Percentiles rank a stretch among this genome's conserved stretches.
phyloP scores from a whole-genome alignment of 2,888 invertebrate species.

The Lucinisca nassula region DNA sequence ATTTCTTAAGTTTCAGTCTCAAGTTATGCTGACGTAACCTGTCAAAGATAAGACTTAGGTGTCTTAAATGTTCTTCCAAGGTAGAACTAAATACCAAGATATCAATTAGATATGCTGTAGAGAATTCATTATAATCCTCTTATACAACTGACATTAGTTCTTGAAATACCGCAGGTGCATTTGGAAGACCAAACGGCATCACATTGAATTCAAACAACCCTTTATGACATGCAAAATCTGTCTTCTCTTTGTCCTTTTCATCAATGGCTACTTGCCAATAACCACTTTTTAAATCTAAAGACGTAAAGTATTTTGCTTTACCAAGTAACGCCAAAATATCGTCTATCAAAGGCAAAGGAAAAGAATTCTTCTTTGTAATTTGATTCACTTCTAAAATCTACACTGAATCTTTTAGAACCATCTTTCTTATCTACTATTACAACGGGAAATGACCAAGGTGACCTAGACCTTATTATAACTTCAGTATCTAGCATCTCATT shows the following conservation, averaged over 20 bases:
- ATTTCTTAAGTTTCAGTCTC: slow-evolving; percentile 52
- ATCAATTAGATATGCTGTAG: too few relatives aligned
- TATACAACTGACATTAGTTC: too few relatives aligned
- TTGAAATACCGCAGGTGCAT: too few relatives aligned
- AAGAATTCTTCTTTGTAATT: slow-evolving; percentile 2
- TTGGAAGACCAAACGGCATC: too few relatives aligned
- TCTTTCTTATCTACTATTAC: not conserved
- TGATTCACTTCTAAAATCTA: not conserved
- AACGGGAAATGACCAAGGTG: not conserved
- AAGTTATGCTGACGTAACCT: not conserved
- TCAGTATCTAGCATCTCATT: slow-evolving; percentile 37
- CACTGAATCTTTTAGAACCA: not conserved
- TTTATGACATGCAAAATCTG: too few relatives aligned
- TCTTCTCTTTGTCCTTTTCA: too few relatives aligned
- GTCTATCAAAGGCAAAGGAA: slow-evolving; percentile 26
- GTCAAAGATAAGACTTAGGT: not conserved
- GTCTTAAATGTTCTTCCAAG: not conserved
- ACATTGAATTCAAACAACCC: too few relatives aligned
- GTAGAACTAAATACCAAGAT: not conserved
- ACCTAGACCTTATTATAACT: not conserved
- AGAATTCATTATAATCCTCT: too few relatives aligned
- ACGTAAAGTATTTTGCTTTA: slow-evolving; percentile 12
- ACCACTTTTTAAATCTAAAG: slow-evolving; percentile 12
- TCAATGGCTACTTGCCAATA: slow-evolving; percentile 27
- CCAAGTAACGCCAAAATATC: slow-evolving; percentile 30